Percentiles rank a stretch among this genome's conserved stretches.
Evolutionary conservation across 2,113 vertebrate species (phyloP).

Genomic region (Stegostoma tigrinum): DNA sequence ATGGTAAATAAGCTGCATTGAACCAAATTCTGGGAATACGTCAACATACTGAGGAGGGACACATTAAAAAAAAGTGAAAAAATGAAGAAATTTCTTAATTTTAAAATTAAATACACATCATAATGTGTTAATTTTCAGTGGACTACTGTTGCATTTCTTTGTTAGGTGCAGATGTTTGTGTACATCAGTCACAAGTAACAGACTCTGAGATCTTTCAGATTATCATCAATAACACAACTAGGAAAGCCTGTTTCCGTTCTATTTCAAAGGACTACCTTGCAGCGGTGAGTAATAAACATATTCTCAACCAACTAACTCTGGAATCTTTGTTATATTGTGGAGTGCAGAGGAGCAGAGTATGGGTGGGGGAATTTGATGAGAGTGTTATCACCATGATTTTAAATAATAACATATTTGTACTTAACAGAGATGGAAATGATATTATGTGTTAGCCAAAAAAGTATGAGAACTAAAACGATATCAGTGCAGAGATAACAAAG

Average conservation of each 20-base stretch:
- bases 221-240: slow-evolving; percentile 37
- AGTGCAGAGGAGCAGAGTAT: background rate
- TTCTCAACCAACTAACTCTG: background rate
- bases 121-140: background rate
- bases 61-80: background rate
- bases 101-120: background rate
- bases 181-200: slow-evolving; percentile 35
- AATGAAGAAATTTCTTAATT: background rate
- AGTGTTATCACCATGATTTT: background rate
- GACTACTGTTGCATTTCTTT: background rate
- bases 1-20: background rate
- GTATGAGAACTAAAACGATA: background rate
- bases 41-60: background rate
- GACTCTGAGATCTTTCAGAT: slow-evolving; percentile 43
- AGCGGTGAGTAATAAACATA: slow-evolving; percentile 37
- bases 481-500: no score
- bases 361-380: background rate
- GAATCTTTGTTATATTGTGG: background rate
- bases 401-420: background rate
- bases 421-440: background rate
- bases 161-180: slow-evolving; percentile 41
- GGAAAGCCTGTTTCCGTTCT: slow-evolving; percentile 41
- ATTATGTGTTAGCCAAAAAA: background rate
- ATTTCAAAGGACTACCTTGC: slow-evolving; percentile 39
- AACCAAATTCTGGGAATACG: background rate